Evolutionary conservation across 2,797 vertebrate genomes (phyloP), one percentile per base, ranked within the genome.

Genomic region (Sylvia borin): DNA sequence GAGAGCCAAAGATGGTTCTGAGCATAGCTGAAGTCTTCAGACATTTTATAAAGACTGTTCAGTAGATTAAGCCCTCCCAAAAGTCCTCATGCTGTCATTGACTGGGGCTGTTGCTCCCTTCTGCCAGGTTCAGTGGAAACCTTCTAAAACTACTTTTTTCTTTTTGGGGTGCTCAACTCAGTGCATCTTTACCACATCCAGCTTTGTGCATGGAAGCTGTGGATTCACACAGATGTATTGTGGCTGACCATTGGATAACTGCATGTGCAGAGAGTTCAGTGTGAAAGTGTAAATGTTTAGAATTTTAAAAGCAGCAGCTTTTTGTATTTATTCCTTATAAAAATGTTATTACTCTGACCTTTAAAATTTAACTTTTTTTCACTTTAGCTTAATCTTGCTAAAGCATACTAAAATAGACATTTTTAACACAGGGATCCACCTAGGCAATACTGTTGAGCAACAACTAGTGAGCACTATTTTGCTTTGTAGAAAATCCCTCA

Each of bases 1-100:
- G 74, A 72, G 68, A 93, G 91, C 75, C 87, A 79, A 2, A 82
- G 76, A 60, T 38, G 38, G 45, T 85, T 96, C 60, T 70, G 66
- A 90, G 64, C 19, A 6, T 20, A 50, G 70, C 13, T 81, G 73
- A 92, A 92, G 38, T 70, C 70, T 82, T 92, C 51, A 55, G 68
- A 78, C 10, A 10, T 65, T 86, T 94, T 74, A 42, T 65, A 50
- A 62, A 47, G 79, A 22, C 34, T 1, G 0, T 70, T 91, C 17
- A 64, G 1, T 48, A 60, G 67, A n/a, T 53, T 40, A 60, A 45
- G 29, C n/a, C 47, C 32, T 89, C 29, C 13, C 25, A 48, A 75
- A 90, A 50, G 31, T 58, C 54, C 65, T 70, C 0, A 2, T 29
- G 26, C 43, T 17, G 31, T 92, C 34, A 8, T 8, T 40, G 66